Conservation (phyloP, 2,888 invertebrate genomes). For the Nephrotoma flavescens region DNA sequence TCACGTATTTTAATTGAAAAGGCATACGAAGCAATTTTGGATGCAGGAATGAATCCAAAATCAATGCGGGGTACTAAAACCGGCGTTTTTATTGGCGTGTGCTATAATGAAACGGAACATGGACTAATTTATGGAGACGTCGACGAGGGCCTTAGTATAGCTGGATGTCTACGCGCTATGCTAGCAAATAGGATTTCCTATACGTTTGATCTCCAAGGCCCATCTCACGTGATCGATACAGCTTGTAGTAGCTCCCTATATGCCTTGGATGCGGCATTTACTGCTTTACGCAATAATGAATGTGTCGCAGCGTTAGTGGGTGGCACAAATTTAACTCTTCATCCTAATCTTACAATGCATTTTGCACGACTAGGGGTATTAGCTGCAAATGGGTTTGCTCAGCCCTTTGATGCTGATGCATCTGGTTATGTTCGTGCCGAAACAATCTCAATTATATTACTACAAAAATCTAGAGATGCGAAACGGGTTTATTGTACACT, state of each 20-base stretch:
- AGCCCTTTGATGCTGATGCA: conserved; percentile 75
- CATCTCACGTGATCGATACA: conserved; percentile 78
- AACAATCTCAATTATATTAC: conserved; percentile 49
- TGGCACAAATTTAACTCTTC: conserved; percentile 70
- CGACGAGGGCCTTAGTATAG: conserved; percentile 33
- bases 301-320: conserved; percentile 85
- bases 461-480: conserved; percentile 56
- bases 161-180: conserved; percentile 72
- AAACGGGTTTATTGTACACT: conserved; percentile 52
- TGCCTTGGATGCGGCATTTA: conserved; percentile 70
- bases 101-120: conserved; percentile 57
- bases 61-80: conserved; percentile 48
- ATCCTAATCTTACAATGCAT: conserved; percentile 78
- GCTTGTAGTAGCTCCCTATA: conserved; percentile 90
- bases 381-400: conserved; percentile 73
- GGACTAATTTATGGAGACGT: conserved; percentile 53
- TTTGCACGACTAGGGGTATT: conserved; percentile 68
- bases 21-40: conserved; percentile 63
- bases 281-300: conserved; percentile 58
- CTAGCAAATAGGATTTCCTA: conserved; percentile 82
- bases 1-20: conserved; percentile 62
- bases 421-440: conserved; percentile 74
- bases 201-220: conserved; percentile 75
- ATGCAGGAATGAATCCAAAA: conserved; percentile 57
- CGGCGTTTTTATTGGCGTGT: conserved; percentile 60